Percentiles rank a stretch among this genome's conserved stretches.
Evolutionary conservation across 2,113 vertebrate genomes (phyloP).

Genomic region (Sebastes fasciatus): DNA sequence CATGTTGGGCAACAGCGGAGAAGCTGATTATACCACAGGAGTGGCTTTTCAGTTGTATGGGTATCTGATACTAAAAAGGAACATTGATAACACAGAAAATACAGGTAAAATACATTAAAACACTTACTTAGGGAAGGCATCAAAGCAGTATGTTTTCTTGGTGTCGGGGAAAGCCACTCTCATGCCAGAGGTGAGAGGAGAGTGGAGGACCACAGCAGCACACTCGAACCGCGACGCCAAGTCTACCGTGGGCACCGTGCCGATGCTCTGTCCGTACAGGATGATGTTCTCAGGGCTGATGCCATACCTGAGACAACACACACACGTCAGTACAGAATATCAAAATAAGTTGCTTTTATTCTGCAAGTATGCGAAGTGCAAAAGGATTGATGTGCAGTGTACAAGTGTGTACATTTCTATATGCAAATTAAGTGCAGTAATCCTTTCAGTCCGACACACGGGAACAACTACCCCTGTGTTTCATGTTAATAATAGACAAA

Average conservation of each 20-base stretch:
- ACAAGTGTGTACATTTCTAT: not conserved
- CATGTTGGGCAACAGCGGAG: too few relatives aligned
- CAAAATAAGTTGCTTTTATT: not conserved
- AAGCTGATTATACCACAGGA: too few relatives aligned
- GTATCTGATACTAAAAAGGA: too few relatives aligned
- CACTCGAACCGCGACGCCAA: slow-evolving; percentile 97
- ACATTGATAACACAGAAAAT: not conserved
- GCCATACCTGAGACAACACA: slow-evolving; percentile 87
- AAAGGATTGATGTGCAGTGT: not conserved
- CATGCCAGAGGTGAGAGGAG: slow-evolving; percentile 98
- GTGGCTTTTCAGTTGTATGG: too few relatives aligned
- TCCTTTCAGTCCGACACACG: not conserved
- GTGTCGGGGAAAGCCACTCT: slow-evolving; percentile 98
- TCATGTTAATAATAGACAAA: slow-evolving; percentile 1
- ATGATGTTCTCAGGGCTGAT: slow-evolving; percentile 99
- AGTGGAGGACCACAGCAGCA: slow-evolving; percentile 96
- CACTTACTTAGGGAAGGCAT: slow-evolving; percentile 95
- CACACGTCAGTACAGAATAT: slow-evolving; percentile 5
- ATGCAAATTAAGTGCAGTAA: not conserved
- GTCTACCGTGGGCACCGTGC: slow-evolving; percentile 97
- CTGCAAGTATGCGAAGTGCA: not conserved
- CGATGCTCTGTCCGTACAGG: slow-evolving; percentile 96
- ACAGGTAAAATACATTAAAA: not conserved
- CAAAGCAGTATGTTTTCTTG: slow-evolving; percentile 99
- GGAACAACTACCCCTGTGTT: not conserved